Evolutionary conservation across 2,797 vertebrate species (phyloP).

Genomic region (Rhinoraja longicauda): DNA sequence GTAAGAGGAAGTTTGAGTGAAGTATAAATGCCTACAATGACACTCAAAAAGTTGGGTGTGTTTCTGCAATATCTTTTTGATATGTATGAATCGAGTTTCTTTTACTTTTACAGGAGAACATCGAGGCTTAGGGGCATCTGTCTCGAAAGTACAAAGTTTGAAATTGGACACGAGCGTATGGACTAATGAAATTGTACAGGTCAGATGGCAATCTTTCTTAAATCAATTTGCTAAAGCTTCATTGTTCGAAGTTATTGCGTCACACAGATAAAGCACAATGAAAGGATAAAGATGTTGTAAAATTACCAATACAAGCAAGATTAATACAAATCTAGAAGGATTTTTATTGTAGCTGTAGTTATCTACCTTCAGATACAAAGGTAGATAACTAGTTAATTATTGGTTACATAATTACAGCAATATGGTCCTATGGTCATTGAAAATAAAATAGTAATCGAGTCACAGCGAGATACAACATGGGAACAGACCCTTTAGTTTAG

Average conservation of each 20-base stretch:
- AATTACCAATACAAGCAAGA: not conserved
- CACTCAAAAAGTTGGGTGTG: not conserved
- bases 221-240: not conserved
- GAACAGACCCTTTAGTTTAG: no score
- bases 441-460: no score
- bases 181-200: slow-evolving; percentile 98
- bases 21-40: not conserved
- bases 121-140: slow-evolving; percentile 81
- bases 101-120: slow-evolving; percentile 72
- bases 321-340: not conserved
- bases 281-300: not conserved
- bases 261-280: not conserved
- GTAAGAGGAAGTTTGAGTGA: not conserved
- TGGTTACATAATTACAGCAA: not conserved
- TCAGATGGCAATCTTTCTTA: slow-evolving; percentile 47
- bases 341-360: not conserved
- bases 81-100: not conserved
- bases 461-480: no score
- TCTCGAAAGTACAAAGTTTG: slow-evolving; percentile 94
- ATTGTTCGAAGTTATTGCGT: not conserved
- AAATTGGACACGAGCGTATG: slow-evolving; percentile 92
- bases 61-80: not conserved
- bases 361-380: not conserved
- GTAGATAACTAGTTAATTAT: no score
- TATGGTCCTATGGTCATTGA: no score